Evolutionary conservation across 2,797 vertebrate genomes (phyloP).

Genomic region (Anabas testudineus): DNA sequence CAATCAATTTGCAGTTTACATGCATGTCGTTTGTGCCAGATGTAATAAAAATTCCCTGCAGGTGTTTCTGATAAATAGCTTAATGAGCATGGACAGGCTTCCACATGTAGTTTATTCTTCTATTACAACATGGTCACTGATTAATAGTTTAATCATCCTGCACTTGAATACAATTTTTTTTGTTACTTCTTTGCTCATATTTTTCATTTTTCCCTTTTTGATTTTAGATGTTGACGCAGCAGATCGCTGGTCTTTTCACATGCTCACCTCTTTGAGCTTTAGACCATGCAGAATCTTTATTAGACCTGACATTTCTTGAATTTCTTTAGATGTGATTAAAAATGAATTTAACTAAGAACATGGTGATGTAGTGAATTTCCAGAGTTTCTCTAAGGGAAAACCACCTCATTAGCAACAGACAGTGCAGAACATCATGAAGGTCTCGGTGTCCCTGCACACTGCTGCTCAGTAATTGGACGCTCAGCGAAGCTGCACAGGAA

Average conservation of each 20-base stretch:
- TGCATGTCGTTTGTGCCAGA: no score
- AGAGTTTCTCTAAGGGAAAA: background rate
- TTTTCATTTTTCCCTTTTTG: background rate
- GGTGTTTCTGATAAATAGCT: no score
- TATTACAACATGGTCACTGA: background rate
- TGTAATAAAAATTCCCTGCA: no score
- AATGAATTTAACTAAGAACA: background rate
- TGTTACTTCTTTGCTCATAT: background rate
- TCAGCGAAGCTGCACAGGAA: background rate
- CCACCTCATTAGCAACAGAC: slow-evolving; percentile 2
- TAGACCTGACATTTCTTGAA: background rate
- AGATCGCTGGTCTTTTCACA: background rate
- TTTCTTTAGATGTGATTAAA: background rate
- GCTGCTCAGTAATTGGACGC: slow-evolving; percentile 10
- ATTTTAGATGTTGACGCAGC: background rate
- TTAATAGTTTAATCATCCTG: background rate
- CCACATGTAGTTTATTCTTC: background rate
- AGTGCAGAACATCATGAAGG: background rate
- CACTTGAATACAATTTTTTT: background rate
- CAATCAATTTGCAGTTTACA: no score
- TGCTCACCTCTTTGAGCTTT: background rate
- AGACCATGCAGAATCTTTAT: background rate
- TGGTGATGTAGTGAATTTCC: background rate
- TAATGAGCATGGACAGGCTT: no score
- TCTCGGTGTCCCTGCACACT: background rate